Evolutionary conservation across 2,797 vertebrate species (phyloP), one percentile per base, ranked within the genome.

Genomic region (Falco rusticolus): DNA sequence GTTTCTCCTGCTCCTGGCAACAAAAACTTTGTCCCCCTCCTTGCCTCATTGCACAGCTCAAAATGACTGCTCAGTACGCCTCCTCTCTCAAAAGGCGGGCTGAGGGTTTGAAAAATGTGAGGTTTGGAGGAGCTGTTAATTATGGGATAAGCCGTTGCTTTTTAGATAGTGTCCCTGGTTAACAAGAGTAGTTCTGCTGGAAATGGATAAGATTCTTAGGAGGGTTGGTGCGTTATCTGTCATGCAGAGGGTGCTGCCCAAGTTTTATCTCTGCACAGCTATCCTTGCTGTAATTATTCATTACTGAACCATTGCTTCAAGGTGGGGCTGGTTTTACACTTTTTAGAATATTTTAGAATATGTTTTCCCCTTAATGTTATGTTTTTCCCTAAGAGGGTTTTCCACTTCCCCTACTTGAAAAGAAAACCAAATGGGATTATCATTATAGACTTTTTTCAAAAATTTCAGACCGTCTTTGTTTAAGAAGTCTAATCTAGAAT

Each of bases 221-320:
- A 82, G 84, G 64, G 91, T 80, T 90, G 84, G 76, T 80, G 87
- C 84, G 86, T 90, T 95, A 96, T 97, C 96, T 87, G 71, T 24
- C 8, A 0, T 5, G 51, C 53, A 63, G 88, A 70, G 29, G 43
- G 28, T 89, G 77, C 75, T 92, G 80, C 74, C 10, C 8, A 22
- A 75, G 57, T 92, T 92, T 96, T 95, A 95, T 95, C 94, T 92
- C 54, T 18, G 14, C 0, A 2, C 65, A 72, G 87, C 77, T 93
- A n/a, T 93, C 39, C 61, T 37, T 43, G 57, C 26, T 33, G 56
- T 75, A 56, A 63, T 90, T 95, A 50, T 70, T 77, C 81, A 39
- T 53, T 66, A 69, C 70, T 33, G 39, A 95, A 48, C 87, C 51
- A n/a, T 20, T 72, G 37, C 95, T 90, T 84, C 63, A 60, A 77